A percentile compares a stretch with the other conserved stretches of the same genome.
Conservation (phyloP, 2,888 invertebrate genomes). For the Sesamia inferens region DNA sequence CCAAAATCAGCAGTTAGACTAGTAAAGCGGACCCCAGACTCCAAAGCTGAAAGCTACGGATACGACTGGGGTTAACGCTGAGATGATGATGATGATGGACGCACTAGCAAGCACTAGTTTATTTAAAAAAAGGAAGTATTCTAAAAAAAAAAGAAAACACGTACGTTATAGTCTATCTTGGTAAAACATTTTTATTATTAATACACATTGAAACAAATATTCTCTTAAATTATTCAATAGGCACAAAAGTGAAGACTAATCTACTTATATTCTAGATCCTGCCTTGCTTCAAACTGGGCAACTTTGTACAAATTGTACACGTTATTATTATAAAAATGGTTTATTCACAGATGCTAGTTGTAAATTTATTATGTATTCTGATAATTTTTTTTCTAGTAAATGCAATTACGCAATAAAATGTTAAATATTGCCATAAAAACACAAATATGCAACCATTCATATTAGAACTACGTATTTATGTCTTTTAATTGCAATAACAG, state of each 20-base stretch:
- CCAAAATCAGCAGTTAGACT: no score
- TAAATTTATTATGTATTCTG: slow-evolving; percentile 11
- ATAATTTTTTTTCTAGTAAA: neutral
- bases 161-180: slow-evolving; percentile 32
- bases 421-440: neutral
- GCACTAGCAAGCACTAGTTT: no score
- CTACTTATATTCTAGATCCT: slow-evolving; percentile 59
- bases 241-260: slow-evolving; percentile 66
- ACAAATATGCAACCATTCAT: neutral
- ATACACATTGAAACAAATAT: slow-evolving; percentile 62
- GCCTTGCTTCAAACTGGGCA: slow-evolving; percentile 49
- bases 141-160: neutral
- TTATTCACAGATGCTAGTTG: slow-evolving; percentile 49
- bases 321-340: slow-evolving; percentile 48
- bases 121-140: no score
- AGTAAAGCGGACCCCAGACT: no score
- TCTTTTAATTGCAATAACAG: slow-evolving; percentile 2
- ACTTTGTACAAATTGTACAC: slow-evolving; percentile 60
- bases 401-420: neutral
- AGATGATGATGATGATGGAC: no score
- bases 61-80: no score
- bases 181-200: slow-evolving; percentile 57
- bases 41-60: no score
- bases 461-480: neutral
- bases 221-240: slow-evolving; percentile 62